Percentiles rank a stretch among this genome's conserved stretches.
phyloP scores from a whole-genome alignment of 2,113 vertebrate genomes.

The Acanthochromis polyacanthus region DNA sequence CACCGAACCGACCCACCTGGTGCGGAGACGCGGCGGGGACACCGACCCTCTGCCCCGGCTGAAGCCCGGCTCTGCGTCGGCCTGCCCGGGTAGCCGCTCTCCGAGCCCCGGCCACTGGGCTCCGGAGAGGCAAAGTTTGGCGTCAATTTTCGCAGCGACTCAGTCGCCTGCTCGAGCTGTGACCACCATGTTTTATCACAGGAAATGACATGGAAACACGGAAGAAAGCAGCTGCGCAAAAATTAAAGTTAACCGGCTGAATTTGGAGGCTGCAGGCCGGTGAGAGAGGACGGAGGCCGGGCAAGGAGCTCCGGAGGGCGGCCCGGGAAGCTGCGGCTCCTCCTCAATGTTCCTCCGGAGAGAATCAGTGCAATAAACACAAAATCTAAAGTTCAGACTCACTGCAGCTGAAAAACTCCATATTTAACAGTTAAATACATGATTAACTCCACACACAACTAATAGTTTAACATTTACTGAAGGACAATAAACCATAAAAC shows the following conservation, averaged over 20 bases:
- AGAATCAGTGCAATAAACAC: no score
- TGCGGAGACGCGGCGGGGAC: slow-evolving; percentile 48
- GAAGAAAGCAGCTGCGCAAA: slow-evolving; percentile 87
- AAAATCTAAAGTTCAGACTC: no score
- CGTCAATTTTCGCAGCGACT: slow-evolving; percentile 72
- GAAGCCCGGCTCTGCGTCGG: background rate
- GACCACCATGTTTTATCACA: slow-evolving; percentile 97
- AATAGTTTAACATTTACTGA: no score
- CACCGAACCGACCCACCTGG: slow-evolving; percentile 89
- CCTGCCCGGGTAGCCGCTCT: slow-evolving; percentile 7
- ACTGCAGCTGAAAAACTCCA: no score
- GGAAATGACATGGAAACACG: slow-evolving; percentile 96
- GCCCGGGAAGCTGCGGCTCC: background rate
- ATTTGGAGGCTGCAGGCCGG: background rate
- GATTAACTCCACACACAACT: no score
- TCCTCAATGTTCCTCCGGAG: no score
- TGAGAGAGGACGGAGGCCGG: background rate
- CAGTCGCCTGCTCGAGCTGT: slow-evolving; percentile 90
- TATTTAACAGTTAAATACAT: no score
- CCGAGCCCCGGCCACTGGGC: slow-evolving; percentile 14
- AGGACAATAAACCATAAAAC: no score
- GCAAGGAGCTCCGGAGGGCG: background rate
- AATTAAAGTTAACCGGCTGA: slow-evolving; percentile 54
- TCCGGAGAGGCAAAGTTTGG: slow-evolving; percentile 84
- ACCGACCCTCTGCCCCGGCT: slow-evolving; percentile 27